These are phyloP conservation scores for Diaprepes abbreviatus DNA, from an alignment of 2,888 invertebrate species.

Conservation along the genomic window DNA sequence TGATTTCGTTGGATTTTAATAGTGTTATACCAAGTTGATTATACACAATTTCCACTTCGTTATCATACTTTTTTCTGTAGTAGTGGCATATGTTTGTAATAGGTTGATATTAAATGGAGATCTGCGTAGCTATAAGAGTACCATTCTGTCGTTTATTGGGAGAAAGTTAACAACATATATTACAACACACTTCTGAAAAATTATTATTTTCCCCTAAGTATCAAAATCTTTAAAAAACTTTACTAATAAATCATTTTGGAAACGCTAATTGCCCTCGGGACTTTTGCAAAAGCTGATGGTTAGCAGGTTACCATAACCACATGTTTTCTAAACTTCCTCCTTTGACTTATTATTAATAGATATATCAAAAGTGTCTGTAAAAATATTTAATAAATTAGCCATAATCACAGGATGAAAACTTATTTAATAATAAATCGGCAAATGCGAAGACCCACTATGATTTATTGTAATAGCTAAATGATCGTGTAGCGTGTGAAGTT, in stretches of 20 bases:
- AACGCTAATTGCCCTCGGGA: slow-evolving; percentile 46
- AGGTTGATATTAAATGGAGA: no score
- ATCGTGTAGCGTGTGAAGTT: slow-evolving; percentile 36
- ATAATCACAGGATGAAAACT: slow-evolving; percentile 43
- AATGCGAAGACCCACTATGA: slow-evolving; percentile 30
- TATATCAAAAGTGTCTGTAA: slow-evolving; percentile 18
- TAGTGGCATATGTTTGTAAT: no score
- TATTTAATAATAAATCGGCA: slow-evolving; percentile 32
- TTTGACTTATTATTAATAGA: slow-evolving; percentile 20
- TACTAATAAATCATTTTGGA: slow-evolving; percentile 11
- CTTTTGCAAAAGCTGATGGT: slow-evolving; percentile 1
- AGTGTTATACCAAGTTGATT: no score
- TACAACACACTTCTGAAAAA: no score
- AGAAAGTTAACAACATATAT: no score
- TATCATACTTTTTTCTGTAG: no score
- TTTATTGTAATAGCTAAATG: slow-evolving; percentile 41
- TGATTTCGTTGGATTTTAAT: no score
- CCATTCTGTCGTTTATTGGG: no score
- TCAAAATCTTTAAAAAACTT: no score
- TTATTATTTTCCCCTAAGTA: no score
- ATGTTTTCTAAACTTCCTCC: slow-evolving; percentile 13
- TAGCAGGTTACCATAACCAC: slow-evolving; percentile 16
- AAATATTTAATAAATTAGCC: slow-evolving; percentile 38
- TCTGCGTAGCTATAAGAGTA: no score
- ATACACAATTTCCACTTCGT: no score